Evolutionary conservation across 1,140 invertebrate genomes (phyloP).

Genomic region (Tetranychus urticae): DNA sequence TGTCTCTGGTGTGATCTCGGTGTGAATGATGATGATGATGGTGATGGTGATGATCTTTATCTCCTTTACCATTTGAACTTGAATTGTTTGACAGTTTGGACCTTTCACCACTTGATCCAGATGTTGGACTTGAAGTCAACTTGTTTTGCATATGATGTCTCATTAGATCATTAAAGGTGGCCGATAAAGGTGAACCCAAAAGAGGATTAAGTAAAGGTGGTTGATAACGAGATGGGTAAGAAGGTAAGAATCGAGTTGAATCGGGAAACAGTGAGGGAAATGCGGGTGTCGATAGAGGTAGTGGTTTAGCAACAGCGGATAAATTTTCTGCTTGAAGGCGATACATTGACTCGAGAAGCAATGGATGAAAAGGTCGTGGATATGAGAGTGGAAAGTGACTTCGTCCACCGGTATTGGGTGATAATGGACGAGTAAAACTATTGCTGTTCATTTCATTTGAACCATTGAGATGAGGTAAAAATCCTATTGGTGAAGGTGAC

Average conservation of each 20-base stretch:
- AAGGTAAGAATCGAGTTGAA: not conserved
- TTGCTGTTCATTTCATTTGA: not conserved
- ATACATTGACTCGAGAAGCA: conserved; percentile 15
- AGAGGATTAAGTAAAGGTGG: not conserved
- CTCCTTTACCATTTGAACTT: too few species aligned
- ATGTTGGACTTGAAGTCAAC: not conserved
- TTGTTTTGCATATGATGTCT: not conserved
- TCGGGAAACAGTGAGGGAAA: not conserved
- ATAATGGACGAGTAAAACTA: conserved; percentile 7
- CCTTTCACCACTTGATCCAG: too few species aligned
- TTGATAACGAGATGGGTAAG: not conserved
- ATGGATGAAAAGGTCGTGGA: conserved; percentile 21
- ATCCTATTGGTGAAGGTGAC: not conserved
- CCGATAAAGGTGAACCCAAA: not conserved
- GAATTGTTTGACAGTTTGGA: too few species aligned
- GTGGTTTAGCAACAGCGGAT: not conserved
- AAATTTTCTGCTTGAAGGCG: conserved; percentile 10
- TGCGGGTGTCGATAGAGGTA: not conserved
- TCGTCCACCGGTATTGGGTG: conserved; percentile 1
- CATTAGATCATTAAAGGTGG: not conserved
- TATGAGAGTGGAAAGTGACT: conserved; percentile 32
- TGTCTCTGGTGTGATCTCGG: too few species aligned
- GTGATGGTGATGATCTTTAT: too few species aligned
- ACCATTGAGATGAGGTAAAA: not conserved
- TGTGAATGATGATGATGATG: too few species aligned